phyloP scores from a whole-genome alignment of 2,113 vertebrate genomes.

The Desmodus rotundus region DNA sequence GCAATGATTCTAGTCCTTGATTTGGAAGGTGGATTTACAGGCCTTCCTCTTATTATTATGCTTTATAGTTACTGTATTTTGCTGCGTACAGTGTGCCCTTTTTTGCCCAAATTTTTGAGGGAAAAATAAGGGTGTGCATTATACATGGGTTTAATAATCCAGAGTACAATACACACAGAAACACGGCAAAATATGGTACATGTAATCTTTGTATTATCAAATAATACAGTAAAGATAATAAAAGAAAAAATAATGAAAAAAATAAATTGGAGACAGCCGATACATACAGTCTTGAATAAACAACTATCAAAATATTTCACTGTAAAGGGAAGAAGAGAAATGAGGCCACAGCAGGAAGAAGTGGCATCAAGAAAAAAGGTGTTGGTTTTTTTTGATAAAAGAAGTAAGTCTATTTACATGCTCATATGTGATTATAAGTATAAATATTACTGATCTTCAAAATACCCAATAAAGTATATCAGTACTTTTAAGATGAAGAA shows the following conservation, averaged over 20 bases:
- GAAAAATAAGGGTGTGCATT: no score
- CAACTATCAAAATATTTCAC: background rate
- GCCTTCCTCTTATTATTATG: background rate
- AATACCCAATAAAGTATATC: background rate
- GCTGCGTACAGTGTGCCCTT: no score
- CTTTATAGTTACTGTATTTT: background rate
- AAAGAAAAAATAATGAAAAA: background rate
- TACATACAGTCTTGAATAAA: background rate
- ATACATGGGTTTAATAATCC: background rate
- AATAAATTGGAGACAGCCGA: background rate
- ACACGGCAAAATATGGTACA: no score
- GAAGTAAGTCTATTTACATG: background rate
- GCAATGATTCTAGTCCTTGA: background rate
- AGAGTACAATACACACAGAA: no score
- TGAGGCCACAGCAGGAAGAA: background rate
- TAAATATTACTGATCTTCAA: background rate
- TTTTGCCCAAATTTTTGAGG: no score
- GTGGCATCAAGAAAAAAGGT: background rate
- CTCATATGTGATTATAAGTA: background rate
- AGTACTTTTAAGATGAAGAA: background rate
- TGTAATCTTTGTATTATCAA: background rate
- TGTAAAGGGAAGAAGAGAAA: background rate
- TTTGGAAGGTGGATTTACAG: background rate
- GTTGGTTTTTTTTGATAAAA: background rate
- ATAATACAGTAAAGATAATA: background rate